Evolutionary conservation across 2,113 vertebrate genomes (phyloP).

Genomic region (Urocitellus parryii): DNA sequence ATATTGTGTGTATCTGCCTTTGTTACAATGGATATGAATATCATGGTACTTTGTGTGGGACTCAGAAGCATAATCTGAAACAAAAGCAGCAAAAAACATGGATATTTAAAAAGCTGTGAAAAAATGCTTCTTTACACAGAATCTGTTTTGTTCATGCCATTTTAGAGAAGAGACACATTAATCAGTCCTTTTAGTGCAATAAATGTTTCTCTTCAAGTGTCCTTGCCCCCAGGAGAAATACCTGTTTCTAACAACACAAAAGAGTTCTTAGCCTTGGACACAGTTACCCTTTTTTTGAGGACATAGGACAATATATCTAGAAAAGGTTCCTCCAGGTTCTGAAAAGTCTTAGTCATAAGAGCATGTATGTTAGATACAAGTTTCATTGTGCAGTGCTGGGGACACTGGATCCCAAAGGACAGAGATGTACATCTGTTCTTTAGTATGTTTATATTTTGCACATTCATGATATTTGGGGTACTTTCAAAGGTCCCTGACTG

Average conservation of each 20-base stretch:
- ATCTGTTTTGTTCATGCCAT: background rate
- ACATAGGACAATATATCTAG: background rate
- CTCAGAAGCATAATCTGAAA: background rate
- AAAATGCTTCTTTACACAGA: background rate
- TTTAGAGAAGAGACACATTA: background rate
- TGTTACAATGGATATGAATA: background rate
- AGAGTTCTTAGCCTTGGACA: background rate
- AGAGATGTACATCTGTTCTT: background rate
- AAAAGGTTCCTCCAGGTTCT: background rate
- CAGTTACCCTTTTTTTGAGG: background rate
- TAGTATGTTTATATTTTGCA: background rate
- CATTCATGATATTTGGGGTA: background rate
- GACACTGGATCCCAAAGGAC: background rate
- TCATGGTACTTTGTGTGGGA: background rate
- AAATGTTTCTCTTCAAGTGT: constrained; percentile 8
- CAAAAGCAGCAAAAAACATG: background rate
- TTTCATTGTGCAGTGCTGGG: background rate
- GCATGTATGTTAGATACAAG: background rate
- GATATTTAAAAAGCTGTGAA: background rate
- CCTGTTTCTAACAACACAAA: background rate
- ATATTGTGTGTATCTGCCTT: background rate
- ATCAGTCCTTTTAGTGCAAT: constrained; percentile 15
- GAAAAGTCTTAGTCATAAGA: background rate
- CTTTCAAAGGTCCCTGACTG: background rate
- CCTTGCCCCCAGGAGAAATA: background rate